Base-by-base conservation (phyloP, 1,140 invertebrate species). In the Psix sp. region DNA sequence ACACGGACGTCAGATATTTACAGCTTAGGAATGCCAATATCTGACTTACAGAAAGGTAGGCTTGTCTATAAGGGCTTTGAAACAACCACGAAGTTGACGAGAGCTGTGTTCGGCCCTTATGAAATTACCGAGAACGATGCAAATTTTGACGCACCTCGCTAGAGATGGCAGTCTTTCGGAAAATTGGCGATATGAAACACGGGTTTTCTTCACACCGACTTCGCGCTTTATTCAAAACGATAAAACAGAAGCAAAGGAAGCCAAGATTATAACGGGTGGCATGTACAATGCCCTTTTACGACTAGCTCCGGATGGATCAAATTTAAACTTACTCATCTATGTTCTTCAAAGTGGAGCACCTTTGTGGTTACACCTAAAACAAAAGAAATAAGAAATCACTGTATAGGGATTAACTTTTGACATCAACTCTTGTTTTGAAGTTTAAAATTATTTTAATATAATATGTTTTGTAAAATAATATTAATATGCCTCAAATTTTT, bases 161-260 rank as follows among this genome's bases (percentile, higher is more conserved):
- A 59, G 49, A 77, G 74, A 56, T 78, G 67, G 65, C 79, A 86
- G 82, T 77, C 83, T 84, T 74, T 80, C 36, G 83, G 84, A 86
- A 86, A 86, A 86, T 86, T 81, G 83, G 72, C 79, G 77, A 84
- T 84, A 86, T 86, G 83, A 86, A 85, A 84, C 74, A 81, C 48
- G 68, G 75, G 62, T 74, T 77, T 43, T 60, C 57, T 74, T 71
- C 45, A 45, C 67, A 49, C 49, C 71, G 46, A 68, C 59, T 68
- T 67, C 17, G 57, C 39, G 43, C 59, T 51, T 63, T 63, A 70
- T 36, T 46, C 52, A 59, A 74, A 76, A 78, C n/a, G n/a, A 57
- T 14, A 76, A 24, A 54, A 40, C 15, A 48, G 57, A 67, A 56
- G 57, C 5, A 62, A 51, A 63, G 56, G 21, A 29, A 73, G 35